These are phyloP conservation scores for Pentalonia nigronervosa DNA, from an alignment of 1,140 invertebrate genomes.

Conservation along the genomic window DNA sequence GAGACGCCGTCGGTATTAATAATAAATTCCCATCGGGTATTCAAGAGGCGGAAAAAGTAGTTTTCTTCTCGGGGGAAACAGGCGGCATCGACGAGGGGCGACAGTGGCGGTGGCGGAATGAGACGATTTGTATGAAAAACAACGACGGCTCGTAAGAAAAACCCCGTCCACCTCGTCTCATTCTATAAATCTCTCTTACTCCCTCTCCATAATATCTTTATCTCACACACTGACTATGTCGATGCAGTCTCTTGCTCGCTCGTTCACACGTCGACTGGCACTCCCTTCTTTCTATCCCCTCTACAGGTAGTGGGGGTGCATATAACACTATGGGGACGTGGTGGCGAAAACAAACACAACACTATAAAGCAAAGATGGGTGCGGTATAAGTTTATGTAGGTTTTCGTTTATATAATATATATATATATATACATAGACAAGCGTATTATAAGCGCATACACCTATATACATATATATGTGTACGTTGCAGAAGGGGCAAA, in stretches of 20 bases:
- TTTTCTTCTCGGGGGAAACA: constrained; percentile 10
- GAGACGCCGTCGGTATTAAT: constrained; percentile 40
- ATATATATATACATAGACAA: not conserved
- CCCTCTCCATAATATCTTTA: not conserved
- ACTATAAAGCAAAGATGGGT: not conserved
- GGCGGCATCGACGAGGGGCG: not conserved
- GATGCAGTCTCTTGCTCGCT: not conserved
- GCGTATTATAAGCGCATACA: not conserved
- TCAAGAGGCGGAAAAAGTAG: constrained; percentile 42
- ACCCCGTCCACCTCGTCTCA: not conserved
- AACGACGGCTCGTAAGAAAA: constrained; percentile 38
- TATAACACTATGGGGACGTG: not conserved
- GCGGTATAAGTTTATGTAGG: not conserved
- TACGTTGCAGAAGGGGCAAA: not conserved
- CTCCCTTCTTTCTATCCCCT: not conserved
- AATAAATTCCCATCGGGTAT: constrained; percentile 57
- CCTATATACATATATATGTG: not conserved
- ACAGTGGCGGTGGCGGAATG: not conserved
- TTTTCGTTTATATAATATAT: not conserved
- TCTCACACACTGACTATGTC: not conserved
- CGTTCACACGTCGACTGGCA: not conserved
- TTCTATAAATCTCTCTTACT: not conserved
- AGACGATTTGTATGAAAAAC: constrained; percentile 58
- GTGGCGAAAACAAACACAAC: constrained; percentile 3
- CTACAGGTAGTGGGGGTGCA: not conserved